Percentiles rank a stretch among this genome's conserved stretches.
Evolutionary conservation across 2,888 invertebrate genomes (phyloP).

Genomic region (Lasioglossum oenotherae): DNA sequence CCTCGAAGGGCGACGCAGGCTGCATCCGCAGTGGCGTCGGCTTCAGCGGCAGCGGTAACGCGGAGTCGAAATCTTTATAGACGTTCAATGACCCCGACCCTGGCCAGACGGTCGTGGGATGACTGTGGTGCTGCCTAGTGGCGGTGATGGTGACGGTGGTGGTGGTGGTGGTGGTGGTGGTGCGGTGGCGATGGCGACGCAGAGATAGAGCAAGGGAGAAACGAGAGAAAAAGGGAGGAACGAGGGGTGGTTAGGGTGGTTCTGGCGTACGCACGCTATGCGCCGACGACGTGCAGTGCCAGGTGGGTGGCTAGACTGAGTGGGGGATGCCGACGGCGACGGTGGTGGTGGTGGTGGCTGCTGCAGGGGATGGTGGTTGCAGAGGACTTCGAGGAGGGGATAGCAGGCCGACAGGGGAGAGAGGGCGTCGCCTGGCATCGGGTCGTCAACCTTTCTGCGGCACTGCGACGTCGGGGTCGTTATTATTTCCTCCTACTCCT

Average conservation of each 20-base stretch:
- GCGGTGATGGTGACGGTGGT: conserved; percentile 39
- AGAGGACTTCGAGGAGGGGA: conserved; percentile 61
- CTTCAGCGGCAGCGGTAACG: conserved; percentile 60
- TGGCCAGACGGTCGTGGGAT: conserved; percentile 82
- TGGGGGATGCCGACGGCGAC: neutral
- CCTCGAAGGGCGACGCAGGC: conserved; percentile 44
- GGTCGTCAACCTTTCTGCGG: conserved; percentile 84
- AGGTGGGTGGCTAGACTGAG: conserved; percentile 54
- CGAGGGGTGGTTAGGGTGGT: conserved; percentile 37
- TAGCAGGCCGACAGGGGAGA: conserved; percentile 68
- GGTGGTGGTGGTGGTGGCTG: conserved; percentile 50
- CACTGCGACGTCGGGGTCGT: conserved; percentile 82
- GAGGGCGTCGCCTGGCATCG: conserved; percentile 81
- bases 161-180: conserved; percentile 31
- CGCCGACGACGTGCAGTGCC: conserved; percentile 60
- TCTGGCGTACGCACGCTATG: conserved; percentile 69
- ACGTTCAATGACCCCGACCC: conserved; percentile 85
- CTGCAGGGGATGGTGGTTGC: conserved; percentile 63
- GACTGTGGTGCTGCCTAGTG: conserved; percentile 40
- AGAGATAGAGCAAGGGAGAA: conserved; percentile 28
- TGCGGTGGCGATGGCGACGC: conserved; percentile 50
- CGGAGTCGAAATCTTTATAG: conserved; percentile 84
- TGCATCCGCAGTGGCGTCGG: conserved; percentile 63
- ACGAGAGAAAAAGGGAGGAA: conserved; percentile 62
- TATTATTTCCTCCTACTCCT: conserved; percentile 79